Evolutionary conservation across 2,113 vertebrate genomes (phyloP).

Genomic region (Ancistrus triradiatus): DNA sequence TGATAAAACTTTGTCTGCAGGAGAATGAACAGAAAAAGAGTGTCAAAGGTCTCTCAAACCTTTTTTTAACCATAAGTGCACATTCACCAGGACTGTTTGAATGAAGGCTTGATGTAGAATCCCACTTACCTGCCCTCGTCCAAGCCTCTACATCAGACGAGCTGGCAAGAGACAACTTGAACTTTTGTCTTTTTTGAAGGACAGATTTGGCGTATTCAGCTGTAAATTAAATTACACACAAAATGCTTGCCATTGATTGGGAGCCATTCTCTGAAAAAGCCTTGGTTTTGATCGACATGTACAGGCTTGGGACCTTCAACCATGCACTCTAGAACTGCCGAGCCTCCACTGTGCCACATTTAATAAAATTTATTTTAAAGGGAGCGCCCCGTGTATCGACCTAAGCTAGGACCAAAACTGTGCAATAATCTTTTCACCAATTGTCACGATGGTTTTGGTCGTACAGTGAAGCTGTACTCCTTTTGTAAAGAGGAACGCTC

Average conservation of each 20-base stretch:
- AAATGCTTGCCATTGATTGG: slow-evolving; percentile 6
- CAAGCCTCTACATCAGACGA: slow-evolving; percentile 56
- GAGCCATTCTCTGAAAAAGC: slow-evolving; percentile 28
- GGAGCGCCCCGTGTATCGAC: not conserved
- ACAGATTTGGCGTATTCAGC: slow-evolving; percentile 26
- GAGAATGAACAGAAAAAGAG: slow-evolving; percentile 54
- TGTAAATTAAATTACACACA: slow-evolving; percentile 30
- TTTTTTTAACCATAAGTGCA: slow-evolving; percentile 51
- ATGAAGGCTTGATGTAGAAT: slow-evolving; percentile 54
- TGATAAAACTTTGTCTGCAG: slow-evolving; percentile 70
- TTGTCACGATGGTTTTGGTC: not conserved
- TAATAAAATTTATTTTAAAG: not conserved
- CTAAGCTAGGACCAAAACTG: not conserved
- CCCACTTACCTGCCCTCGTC: slow-evolving; percentile 47
- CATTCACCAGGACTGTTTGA: slow-evolving; percentile 59
- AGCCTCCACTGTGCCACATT: slow-evolving; percentile 14
- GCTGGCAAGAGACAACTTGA: slow-evolving; percentile 65
- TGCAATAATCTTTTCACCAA: not conserved
- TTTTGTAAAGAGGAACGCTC: slow-evolving; percentile 14
- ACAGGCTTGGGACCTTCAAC: slow-evolving; percentile 6
- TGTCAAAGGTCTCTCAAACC: slow-evolving; percentile 53
- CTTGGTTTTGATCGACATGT: slow-evolving; percentile 30
- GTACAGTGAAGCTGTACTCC: not conserved
- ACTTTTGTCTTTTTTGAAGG: slow-evolving; percentile 53
- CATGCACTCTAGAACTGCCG: slow-evolving; percentile 9